Conservation (phyloP, 2,113 vertebrate species). For the Caretta caretta region DNA sequence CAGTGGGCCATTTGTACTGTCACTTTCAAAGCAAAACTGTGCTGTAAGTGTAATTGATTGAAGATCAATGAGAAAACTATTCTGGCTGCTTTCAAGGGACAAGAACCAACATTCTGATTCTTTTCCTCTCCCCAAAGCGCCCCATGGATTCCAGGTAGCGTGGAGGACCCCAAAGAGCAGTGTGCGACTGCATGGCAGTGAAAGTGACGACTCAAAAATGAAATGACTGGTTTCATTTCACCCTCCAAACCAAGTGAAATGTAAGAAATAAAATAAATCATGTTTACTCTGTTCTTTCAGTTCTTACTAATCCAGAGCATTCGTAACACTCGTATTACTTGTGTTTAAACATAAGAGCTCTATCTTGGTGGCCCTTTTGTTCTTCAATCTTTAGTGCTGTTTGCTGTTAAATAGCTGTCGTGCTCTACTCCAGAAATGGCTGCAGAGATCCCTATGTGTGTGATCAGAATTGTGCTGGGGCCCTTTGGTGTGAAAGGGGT, state of each 20-base stretch:
- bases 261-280: background rate
- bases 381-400: background rate
- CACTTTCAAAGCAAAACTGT: background rate
- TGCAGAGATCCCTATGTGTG: background rate
- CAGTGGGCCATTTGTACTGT: background rate
- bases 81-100: background rate
- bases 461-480: accelerated
- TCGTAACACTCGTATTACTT: background rate
- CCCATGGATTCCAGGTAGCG: background rate
- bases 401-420: background rate
- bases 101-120: background rate
- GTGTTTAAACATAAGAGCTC: background rate
- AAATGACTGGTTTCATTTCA: background rate
- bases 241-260: background rate
- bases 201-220: background rate
- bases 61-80: background rate
- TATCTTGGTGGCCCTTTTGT: background rate
- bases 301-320: background rate
- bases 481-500: background rate
- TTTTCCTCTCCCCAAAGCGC: background rate
- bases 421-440: background rate
- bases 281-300: background rate
- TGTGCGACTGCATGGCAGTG: background rate
- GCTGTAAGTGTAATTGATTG: background rate
- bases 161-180: background rate